Evolutionary conservation across 2,888 invertebrate genomes (phyloP), one percentile per base, ranked within the genome.

Genomic region (Tryphoninae sp.): DNA sequence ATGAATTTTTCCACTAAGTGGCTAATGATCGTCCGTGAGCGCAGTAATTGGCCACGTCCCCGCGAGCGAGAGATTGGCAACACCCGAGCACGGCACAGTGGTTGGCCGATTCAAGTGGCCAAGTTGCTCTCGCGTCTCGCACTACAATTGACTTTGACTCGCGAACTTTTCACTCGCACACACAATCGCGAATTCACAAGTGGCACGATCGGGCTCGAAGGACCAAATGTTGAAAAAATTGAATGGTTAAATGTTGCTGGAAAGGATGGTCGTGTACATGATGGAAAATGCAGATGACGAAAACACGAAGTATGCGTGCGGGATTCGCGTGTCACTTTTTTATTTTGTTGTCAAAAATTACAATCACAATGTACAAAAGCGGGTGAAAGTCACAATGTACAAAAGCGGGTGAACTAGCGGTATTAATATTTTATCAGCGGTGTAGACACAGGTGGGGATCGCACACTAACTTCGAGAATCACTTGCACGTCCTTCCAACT

Each of bases 101-200:
- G 13, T 45, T 45, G 45, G 45, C 45, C 23, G 59, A 45, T 13
- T 45, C 45, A 2, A 2, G 8, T 45, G 45, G 13, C 9, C 13
- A 0, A 8, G 45, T 2, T 11, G 7, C 0, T 6, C 0, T 6
- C 1, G 4, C 0, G 7, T 11, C 13, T 45, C 9, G 45, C 45
- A 6, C 2, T 45, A 8, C 13, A n/a, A n/a, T 26, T 2, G 1
- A 0, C 1, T 7, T 22, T 7, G 22, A 58, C 19, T 6, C 9
- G 4, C 22, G 22, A 4, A 19, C 22, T 58, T 19, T 1, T 58
- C 58, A 22, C 9, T 58, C 26, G 16, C 16, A 65, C 49, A 23
- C 2, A 65, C 45, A 65, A 22, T 65, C 65, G 65, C 65, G 65
- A 13, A 49, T 13, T 49, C 65, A 45, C 49, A 23, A 13, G n/a